These are phyloP conservation scores for Zootoca vivipara DNA, from an alignment of 2,113 vertebrate species.

Conservation along the genomic window DNA sequence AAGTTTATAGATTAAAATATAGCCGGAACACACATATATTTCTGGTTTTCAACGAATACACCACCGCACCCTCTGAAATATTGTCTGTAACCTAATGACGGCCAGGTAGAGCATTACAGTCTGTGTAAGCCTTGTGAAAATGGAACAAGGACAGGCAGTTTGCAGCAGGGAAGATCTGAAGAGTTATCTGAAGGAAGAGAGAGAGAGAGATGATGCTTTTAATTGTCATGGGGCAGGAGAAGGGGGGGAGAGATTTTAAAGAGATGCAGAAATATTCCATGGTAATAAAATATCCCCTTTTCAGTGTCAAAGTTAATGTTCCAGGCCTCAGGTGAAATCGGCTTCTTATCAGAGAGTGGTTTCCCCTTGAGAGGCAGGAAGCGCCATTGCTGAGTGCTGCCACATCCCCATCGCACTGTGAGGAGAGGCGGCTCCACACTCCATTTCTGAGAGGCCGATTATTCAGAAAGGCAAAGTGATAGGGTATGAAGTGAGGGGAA, in stretches of 20 bases:
- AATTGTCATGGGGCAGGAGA: conserved; percentile 41
- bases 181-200: neutral
- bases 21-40: neutral
- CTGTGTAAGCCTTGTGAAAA: neutral
- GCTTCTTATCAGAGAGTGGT: conserved; percentile 39
- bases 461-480: neutral
- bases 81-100: neutral
- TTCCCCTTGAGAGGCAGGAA: conserved; percentile 52
- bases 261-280: conserved; percentile 68
- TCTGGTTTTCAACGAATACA: neutral
- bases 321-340: conserved; percentile 59
- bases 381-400: conserved; percentile 4
- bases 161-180: neutral
- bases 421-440: neutral
- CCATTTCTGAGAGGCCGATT: neutral
- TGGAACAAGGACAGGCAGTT: neutral
- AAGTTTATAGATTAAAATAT: conserved; percentile 28
- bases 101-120: neutral
- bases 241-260: conserved; percentile 33
- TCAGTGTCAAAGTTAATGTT: conserved; percentile 67
- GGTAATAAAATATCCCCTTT: conserved; percentile 67
- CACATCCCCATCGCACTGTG: neutral
- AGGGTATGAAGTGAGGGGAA: neutral
- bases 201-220: conserved; percentile 23
- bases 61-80: neutral